Base-by-base conservation (phyloP, 2,888 invertebrate species). In the Stratiomys singularior region DNA sequence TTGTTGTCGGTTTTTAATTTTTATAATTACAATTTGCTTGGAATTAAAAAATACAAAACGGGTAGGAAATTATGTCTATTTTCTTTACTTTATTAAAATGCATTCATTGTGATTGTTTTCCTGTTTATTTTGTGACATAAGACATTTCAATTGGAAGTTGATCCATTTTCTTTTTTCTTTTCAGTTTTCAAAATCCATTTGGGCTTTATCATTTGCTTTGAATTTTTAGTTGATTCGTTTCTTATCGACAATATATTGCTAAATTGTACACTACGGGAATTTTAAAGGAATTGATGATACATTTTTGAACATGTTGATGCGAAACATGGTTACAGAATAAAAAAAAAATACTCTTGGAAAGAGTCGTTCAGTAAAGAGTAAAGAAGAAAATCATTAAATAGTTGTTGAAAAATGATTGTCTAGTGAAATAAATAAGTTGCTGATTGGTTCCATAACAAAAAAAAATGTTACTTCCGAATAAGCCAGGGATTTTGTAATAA, bases 51-150 rank as follows among this genome's bases (percentile, higher is more conserved):
- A 30, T 64, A 64, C 18, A 30, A 64, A 64, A 64, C 3, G 30
- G 64, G 46, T 69, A 15, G 47, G 30, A 66, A 63, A 63, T 25
- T 66, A 44, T 44, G 9, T n/a, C 1, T 44, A 4, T n/a, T 66
- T 66, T 46, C 44, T 46, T 69, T 23, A 25, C 15, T 25, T 25
- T 60, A 25, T 60, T 46, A 69, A 69, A 69, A 69, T 69, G 69
- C 69, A 69, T 69, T 69, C 25, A 69, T 25, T 69, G 69, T 69
- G 69, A 69, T 69, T 69, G 69, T 69, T 44, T 47, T 25, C 30
- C 47, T 46, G 47, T 69, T 69, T 37, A 44, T 64, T 60, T 69
- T 69, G 69, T 69, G 69, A 69, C 69, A 69, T 69, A 69, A 69
- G 69, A 69, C 44, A 25, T 13, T 25, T 69, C 46, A 25, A 21